Evolutionary conservation across 2,888 invertebrate genomes (phyloP).

Genomic region (Arrhopalites spinosus): DNA sequence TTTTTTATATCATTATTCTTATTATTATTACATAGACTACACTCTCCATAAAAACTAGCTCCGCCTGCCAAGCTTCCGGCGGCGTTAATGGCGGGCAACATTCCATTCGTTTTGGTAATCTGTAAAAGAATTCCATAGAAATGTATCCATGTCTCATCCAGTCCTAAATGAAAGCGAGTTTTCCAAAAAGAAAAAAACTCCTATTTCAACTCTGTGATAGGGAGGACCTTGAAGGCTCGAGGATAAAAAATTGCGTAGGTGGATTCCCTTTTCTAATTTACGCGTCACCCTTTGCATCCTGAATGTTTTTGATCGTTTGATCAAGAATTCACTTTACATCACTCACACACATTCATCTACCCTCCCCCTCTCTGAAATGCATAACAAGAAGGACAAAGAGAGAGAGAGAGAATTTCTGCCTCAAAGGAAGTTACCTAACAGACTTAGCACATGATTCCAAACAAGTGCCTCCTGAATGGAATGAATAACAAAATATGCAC

Average conservation of each 20-base stretch:
- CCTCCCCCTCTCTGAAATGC: background rate
- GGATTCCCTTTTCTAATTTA: slow-evolving; percentile 14
- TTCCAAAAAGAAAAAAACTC: too few relatives aligned
- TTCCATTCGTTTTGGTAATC: slow-evolving; percentile 12
- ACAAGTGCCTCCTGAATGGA: background rate
- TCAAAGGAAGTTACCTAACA: slow-evolving; percentile 3
- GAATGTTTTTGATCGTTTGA: background rate
- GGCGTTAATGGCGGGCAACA: slow-evolving; percentile 12
- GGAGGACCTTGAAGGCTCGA: background rate
- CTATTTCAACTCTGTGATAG: too few relatives aligned
- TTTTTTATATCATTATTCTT: background rate
- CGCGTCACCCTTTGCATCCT: background rate
- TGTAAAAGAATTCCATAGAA: slow-evolving; percentile 7
- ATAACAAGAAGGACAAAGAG: too few relatives aligned
- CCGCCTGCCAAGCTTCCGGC: slow-evolving; percentile 32
- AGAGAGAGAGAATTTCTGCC: background rate
- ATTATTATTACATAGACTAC: background rate
- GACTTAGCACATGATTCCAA: background rate
- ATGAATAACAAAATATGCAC: background rate
- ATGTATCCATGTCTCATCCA: background rate
- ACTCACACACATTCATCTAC: background rate
- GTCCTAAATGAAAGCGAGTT: slow-evolving; percentile 23
- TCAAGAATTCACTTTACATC: slow-evolving; percentile 5
- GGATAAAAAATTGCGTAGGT: slow-evolving; percentile 32
- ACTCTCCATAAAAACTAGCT: background rate